phyloP scores from a whole-genome alignment of 2,113 vertebrate species.

The Acanthochromis polyacanthus region DNA sequence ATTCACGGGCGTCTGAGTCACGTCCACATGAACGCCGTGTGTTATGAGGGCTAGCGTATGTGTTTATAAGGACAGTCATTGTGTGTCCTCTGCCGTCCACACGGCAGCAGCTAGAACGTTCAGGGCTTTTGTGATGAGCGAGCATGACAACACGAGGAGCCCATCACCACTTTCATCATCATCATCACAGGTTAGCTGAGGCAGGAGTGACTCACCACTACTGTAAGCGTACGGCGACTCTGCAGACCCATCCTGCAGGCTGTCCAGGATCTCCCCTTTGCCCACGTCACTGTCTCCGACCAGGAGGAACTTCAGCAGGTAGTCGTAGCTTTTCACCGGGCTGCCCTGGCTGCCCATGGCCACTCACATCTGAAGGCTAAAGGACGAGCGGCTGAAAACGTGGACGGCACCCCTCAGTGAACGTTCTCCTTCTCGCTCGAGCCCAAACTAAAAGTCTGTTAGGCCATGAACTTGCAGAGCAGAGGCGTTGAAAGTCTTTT shows the following conservation, averaged over 20 bases:
- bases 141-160: slow-evolving; percentile 33
- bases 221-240: slow-evolving; percentile 98
- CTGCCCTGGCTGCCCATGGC: slow-evolving; percentile 96
- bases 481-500: slow-evolving; percentile 3
- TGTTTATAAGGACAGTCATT: slow-evolving; percentile 15
- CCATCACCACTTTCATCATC: slow-evolving; percentile 1
- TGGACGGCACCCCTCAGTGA: slow-evolving; percentile 9
- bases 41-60: slow-evolving; percentile 9
- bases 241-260: slow-evolving; percentile 95
- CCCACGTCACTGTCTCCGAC: slow-evolving; percentile 98
- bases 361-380: slow-evolving; percentile 80
- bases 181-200: slow-evolving; percentile 13
- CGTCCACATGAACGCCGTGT: slow-evolving; percentile 20
- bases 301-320: slow-evolving; percentile 96
- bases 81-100: slow-evolving; percentile 24
- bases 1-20: slow-evolving; percentile 25
- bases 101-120: slow-evolving; percentile 27
- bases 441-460: slow-evolving; percentile 40
- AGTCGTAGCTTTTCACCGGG: slow-evolving; percentile 97
- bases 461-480: slow-evolving; percentile 38
- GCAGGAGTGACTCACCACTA: slow-evolving; percentile 88
- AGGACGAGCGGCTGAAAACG: not conserved
- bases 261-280: slow-evolving; percentile 97
- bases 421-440: slow-evolving; percentile 1
- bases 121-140: slow-evolving; percentile 38